These are phyloP conservation scores for Megalopta genalis DNA, from an alignment of 1,140 invertebrate genomes.

Conservation along the genomic window DNA sequence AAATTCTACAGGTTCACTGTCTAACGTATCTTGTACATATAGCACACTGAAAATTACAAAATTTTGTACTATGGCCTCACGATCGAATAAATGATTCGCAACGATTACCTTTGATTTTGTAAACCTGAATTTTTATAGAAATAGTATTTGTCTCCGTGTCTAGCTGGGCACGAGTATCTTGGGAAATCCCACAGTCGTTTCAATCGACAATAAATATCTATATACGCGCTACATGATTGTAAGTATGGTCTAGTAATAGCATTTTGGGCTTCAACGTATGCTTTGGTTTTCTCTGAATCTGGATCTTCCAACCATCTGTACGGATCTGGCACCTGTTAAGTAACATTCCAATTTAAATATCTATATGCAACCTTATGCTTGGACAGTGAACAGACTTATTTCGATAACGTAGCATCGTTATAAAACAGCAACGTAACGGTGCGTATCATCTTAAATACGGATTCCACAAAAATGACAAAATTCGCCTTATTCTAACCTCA, in stretches of 20 bases:
- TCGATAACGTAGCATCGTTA: not conserved
- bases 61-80: not conserved
- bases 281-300: conserved; percentile 93
- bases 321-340: conserved; percentile 89
- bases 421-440: no score
- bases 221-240: conserved; percentile 86
- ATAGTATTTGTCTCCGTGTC: conserved; percentile 93
- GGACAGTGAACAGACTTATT: not conserved
- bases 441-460: not conserved
- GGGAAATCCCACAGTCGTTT: conserved; percentile 98
- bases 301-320: conserved; percentile 99
- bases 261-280: conserved; percentile 96
- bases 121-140: conserved; percentile 97
- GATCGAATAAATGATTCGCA: not conserved
- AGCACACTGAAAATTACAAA: conserved; percentile 86
- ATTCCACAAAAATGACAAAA: not conserved
- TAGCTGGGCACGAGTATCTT: conserved; percentile 94
- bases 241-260: conserved; percentile 93
- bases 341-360: not conserved
- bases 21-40: conserved; percentile 92
- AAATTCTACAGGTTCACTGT: conserved; percentile 92
- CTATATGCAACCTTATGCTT: not conserved
- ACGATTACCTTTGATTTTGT: conserved; percentile 93
- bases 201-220: conserved; percentile 87
- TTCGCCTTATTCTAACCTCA: conserved; percentile 82